These are phyloP conservation scores for Cyprinodon brontotheroides DNA, from an alignment of 2,113 vertebrate genomes.

Conservation along the genomic window DNA sequence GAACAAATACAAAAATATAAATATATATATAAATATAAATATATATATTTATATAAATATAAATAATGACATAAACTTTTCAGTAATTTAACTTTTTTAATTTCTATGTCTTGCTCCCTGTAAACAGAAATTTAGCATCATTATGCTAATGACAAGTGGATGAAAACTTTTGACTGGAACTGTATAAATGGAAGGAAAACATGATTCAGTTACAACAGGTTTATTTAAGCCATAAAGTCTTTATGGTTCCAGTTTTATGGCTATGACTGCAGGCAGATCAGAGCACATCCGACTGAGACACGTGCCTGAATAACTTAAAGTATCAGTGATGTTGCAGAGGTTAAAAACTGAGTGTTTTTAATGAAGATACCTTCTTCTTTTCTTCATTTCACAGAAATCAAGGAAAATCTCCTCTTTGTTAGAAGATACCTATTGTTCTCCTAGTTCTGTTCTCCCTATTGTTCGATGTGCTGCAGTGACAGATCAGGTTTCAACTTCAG, in stretches of 20 bases:
- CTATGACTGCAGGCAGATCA: background rate
- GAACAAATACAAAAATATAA: background rate
- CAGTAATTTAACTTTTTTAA: background rate
- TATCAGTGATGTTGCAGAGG: constrained; percentile 13
- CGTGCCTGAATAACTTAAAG: constrained; percentile 16
- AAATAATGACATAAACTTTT: background rate
- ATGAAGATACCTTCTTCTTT: background rate
- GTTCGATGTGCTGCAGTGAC: constrained; percentile 30
- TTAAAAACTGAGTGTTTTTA: constrained; percentile 2
- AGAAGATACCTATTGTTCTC: constrained; percentile 18
- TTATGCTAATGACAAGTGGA: constrained; percentile 19
- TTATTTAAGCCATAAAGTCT: constrained; percentile 31
- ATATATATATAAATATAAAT: too few relatives aligned
- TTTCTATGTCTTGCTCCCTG: background rate
- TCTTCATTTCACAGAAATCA: constrained; percentile 24
- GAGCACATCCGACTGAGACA: background rate
- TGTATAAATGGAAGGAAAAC: background rate
- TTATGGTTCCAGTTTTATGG: constrained; percentile 15
- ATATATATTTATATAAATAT: background rate
- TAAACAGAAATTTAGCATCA: background rate
- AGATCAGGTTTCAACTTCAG: constrained; percentile 37
- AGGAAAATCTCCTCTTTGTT: constrained; percentile 18
- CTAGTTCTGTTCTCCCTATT: constrained; percentile 15
- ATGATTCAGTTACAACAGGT: constrained; percentile 6
- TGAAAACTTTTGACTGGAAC: background rate